These are phyloP conservation scores for Psilopogon haemacephalus DNA, from an alignment of 2,113 vertebrate genomes.

Conservation along the genomic window DNA sequence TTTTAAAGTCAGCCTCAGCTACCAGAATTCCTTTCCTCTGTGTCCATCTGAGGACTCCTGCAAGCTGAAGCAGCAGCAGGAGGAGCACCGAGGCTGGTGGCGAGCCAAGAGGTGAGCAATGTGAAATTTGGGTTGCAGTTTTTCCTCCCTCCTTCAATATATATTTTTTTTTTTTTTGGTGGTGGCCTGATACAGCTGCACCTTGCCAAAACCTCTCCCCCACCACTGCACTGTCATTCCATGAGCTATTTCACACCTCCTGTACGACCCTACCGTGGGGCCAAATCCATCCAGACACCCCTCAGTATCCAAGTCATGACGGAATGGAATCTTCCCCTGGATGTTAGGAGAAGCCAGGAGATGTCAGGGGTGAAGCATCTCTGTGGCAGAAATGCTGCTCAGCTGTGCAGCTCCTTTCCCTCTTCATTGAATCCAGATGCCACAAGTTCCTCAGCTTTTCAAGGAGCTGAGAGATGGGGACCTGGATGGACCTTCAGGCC, in stretches of 20 bases:
- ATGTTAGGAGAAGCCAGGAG: not conserved
- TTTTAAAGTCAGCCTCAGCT: not conserved
- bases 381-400: not conserved
- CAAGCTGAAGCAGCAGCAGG: not conserved
- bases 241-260: slow-evolving; percentile 49
- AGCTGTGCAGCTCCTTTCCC: not conserved
- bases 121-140: not conserved
- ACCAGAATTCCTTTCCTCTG: not conserved
- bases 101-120: not conserved
- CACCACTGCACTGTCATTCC: not conserved
- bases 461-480: not conserved
- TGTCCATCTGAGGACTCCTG: not conserved
- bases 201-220: not conserved
- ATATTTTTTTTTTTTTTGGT: no score
- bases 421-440: slow-evolving; percentile 8
- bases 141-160: not conserved
- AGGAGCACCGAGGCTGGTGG: not conserved
- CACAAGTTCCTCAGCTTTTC: not conserved
- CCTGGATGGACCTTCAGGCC: accelerated
- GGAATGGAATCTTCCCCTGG: slow-evolving; percentile 7
- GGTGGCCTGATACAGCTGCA: not conserved
- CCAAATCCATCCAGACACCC: not conserved
- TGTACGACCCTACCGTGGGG: not conserved
- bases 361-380: not conserved
- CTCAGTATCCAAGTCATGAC: not conserved